Evolutionary conservation across 2,888 invertebrate species (phyloP), one percentile per base, ranked within the genome.

Genomic region (Blastobasis adustella): DNA sequence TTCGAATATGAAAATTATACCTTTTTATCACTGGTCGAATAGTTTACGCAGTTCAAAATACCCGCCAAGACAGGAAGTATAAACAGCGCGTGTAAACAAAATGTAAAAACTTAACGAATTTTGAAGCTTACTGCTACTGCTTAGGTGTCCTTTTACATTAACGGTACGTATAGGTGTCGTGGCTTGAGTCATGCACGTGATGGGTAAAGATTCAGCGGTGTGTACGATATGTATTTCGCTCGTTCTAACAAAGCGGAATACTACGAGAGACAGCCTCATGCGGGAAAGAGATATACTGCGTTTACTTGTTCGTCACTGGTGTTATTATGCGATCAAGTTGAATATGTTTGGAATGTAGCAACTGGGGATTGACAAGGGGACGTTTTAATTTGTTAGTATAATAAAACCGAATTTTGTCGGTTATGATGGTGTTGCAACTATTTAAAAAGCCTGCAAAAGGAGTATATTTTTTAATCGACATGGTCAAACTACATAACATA

Each of bases 121-220:
- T 36, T 41, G 7, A 9, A 49, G 51, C 58, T 58, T 65, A 65
- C 9, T 0, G 0, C 1, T 36, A 10, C 5, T 58, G 66, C 53
- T 52, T 45, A 63, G 51, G 62, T 58, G 52, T 6, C 1, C 6
- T 40, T 8, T 9, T 8, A 45, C 40, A 5, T 44, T n/a, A 40
- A 8, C 9, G 2, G 40, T 40, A 40, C 2, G 23, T n/a, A n/a
- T 44, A 57, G 49, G 51, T 49, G 57, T 49, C 62, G 53, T 23
- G 59, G 64, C 57, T 65, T 59, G 56, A 65, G 59, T 61, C 59
- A 61, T 61, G 69, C 78, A 78, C 73, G 77, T 77, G 74, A 74
- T 66, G 67, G 60, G 60, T 23, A 23, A 23, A 23, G 23, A 23
- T 23, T 23, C 23, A 23, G 23, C 23, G 1, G 23, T 23, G 23